These are phyloP conservation scores for Spicauda simplicius DNA, from an alignment of 2,888 invertebrate genomes.

Conservation along the genomic window DNA sequence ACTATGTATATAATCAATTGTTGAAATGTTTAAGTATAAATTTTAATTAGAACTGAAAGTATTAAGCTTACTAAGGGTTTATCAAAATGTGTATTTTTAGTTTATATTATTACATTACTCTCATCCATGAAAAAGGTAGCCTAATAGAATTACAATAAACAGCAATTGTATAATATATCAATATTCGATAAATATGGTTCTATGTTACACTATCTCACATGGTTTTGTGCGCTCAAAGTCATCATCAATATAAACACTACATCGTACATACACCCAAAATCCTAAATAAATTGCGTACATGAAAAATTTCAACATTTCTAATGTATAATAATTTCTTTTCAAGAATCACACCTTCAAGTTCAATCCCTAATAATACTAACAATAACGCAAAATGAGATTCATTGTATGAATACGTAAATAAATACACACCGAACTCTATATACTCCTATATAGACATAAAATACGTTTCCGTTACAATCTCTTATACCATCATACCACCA, in stretches of 20 bases:
- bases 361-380: constrained; percentile 23
- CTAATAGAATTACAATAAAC: constrained; percentile 46
- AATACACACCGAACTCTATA: constrained; percentile 32
- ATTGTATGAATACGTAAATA: constrained; percentile 10
- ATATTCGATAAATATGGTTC: constrained; percentile 63
- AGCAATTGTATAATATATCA: constrained; percentile 54
- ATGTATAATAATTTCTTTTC: constrained; percentile 40
- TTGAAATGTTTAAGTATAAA: background rate
- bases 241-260: constrained; percentile 64
- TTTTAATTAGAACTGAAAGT: background rate
- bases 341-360: constrained; percentile 32
- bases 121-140: constrained; percentile 26
- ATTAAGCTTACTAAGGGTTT: constrained; percentile 12
- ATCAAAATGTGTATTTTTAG: constrained; percentile 24
- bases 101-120: background rate
- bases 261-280: constrained; percentile 45
- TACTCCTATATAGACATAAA: constrained; percentile 38
- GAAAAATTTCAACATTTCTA: constrained; percentile 14
- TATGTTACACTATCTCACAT: constrained; percentile 74
- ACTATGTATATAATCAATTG: background rate
- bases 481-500: constrained; percentile 44
- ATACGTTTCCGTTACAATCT: constrained; percentile 18
- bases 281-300: constrained; percentile 46
- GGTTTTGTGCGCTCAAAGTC: constrained; percentile 81
- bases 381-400: constrained; percentile 24